phyloP scores from a whole-genome alignment of 2,113 vertebrate genomes.

The Chiloscyllium plagiosum region DNA sequence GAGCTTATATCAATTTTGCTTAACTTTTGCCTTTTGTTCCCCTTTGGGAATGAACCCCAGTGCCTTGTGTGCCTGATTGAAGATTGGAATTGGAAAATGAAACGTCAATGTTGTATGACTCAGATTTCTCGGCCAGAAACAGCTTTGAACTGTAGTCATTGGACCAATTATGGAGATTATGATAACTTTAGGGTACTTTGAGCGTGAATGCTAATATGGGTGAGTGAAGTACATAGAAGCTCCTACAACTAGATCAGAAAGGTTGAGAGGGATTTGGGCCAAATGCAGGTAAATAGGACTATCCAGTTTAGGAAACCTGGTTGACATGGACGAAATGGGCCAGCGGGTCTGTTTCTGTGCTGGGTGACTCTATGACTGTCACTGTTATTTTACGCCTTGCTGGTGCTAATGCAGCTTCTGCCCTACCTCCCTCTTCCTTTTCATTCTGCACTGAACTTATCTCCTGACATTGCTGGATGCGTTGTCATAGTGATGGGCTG shows the following conservation, averaged over 20 bases:
- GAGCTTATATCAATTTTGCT: background rate
- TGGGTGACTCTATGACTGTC: too few relatives aligned
- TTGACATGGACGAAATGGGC: too few relatives aligned
- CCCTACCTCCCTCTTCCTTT: background rate
- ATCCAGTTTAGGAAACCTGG: too few relatives aligned
- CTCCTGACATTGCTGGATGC: background rate
- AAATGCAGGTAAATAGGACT: too few relatives aligned
- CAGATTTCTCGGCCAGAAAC: background rate
- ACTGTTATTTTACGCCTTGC: background rate
- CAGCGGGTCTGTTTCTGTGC: too few relatives aligned
- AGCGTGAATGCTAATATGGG: background rate
- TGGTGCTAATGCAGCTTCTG: too few relatives aligned
- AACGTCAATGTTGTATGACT: background rate
- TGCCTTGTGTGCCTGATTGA: background rate
- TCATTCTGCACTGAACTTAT: background rate
- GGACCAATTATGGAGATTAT: background rate
- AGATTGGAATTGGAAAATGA: background rate
- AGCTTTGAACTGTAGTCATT: background rate
- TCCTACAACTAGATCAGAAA: too few relatives aligned
- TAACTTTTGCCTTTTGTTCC: background rate
- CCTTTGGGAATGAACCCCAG: background rate
- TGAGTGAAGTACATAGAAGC: background rate
- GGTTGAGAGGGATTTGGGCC: too few relatives aligned
- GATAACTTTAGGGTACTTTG: background rate
- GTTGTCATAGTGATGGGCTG: background rate